A percentile compares a stretch with the other conserved stretches of the same genome.
These are phyloP conservation scores for Carterocephalus palaemon DNA, from an alignment of 2,888 invertebrate genomes.

Conservation along the genomic window DNA sequence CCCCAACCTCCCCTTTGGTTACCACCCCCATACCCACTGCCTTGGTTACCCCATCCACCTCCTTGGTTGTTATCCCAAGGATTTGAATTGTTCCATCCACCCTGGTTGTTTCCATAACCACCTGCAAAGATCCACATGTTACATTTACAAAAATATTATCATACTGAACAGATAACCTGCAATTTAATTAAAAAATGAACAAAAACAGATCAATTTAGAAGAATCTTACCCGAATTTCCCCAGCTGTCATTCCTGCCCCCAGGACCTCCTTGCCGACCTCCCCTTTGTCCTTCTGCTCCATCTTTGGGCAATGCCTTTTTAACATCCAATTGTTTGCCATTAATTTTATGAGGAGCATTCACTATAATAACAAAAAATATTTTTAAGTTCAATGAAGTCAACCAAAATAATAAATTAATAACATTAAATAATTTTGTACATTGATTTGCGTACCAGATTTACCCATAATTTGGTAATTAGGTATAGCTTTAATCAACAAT, in stretches of 20 bases:
- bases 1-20: conserved; percentile 59
- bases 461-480: conserved; percentile 48
- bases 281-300: conserved; percentile 78
- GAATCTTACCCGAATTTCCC: conserved; percentile 54
- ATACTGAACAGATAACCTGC: conserved; percentile 20
- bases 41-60: conserved; percentile 47
- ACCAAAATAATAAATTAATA: conserved; percentile 7
- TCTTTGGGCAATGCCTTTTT: conserved; percentile 96
- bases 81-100: conserved; percentile 73
- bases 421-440: conserved; percentile 41
- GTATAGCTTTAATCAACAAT: conserved; percentile 73
- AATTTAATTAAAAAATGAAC: not conserved
- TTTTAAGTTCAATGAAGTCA: too few relatives aligned
- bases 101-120: conserved; percentile 75
- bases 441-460: conserved; percentile 74
- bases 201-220: too few relatives aligned
- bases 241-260: conserved; percentile 59
- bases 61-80: conserved; percentile 65
- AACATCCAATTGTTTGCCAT: conserved; percentile 93
- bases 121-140: conserved; percentile 39
- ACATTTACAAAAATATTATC: conserved; percentile 21
- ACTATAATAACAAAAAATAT: conserved; percentile 66
- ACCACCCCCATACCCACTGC: conserved; percentile 34
- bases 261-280: conserved; percentile 71
- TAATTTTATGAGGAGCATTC: conserved; percentile 90